Evolutionary conservation across 1,140 invertebrate genomes (phyloP), one percentile per base, ranked within the genome.

Genomic region (Diabrotica virgifera): DNA sequence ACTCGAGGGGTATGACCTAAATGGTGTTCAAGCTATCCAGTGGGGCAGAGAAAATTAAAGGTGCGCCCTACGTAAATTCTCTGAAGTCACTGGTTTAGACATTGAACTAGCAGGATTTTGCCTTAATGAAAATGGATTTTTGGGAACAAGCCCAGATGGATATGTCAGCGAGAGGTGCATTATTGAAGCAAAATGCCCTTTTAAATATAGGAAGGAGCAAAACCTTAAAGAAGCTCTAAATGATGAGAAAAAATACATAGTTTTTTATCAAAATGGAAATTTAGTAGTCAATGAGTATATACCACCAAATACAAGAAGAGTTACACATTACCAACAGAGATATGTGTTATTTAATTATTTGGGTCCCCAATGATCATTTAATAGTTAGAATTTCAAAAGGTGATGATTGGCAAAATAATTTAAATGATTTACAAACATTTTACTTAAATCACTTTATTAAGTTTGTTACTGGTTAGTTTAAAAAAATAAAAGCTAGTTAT

Each of bases 1-100:
- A 40, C n/a, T 59, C 5, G 65, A 67, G 14, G 65, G 65, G 11
- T 67, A 64, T 56, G 52, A 64, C 59, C 38, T 63, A 36, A 35
- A 35, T 59, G 8, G 56, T 46, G 62, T 55, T 4, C 46, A 24
- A 35, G 66, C 66, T 7, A 37, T 62, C 8, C 52, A 62, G 52
- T 62, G 61, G 61, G 61, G 61, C 8, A 62, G 36, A 38, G 52
- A 62, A 36, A 38, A 59, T 58, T 55, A 64, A 64, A 38, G 40
- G 24, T 14, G 7, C 8, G 62, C 46, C 12, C 10, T 64, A n/a
- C 2, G 38, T 59, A 50, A 24, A 50, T 63, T 63, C 10, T 5
- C 11, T 13, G 9, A 36, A 52, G 35, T 10, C 12, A 36, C 38
- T 36, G 36, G 36, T 11, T n/a, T 40, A 7, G n/a, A 8, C 5